A percentile compares a stretch with the other conserved stretches of the same genome.
These are phyloP conservation scores for Hippolais icterina DNA, from an alignment of 2,113 vertebrate species.

Conservation along the genomic window DNA sequence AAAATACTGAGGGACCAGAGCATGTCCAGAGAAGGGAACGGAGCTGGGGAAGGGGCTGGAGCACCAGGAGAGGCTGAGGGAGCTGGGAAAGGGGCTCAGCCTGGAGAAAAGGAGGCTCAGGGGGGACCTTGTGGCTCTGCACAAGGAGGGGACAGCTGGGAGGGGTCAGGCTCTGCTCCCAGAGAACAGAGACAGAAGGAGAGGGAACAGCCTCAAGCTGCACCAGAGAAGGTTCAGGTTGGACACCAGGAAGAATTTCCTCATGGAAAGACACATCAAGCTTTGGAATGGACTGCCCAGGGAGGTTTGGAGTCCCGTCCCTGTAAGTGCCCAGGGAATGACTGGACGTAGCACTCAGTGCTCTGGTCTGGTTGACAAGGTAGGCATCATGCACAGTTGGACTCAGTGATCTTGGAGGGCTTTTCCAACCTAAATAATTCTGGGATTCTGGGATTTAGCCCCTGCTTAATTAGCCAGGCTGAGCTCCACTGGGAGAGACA, in stretches of 20 bases:
- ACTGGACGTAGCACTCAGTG: accelerated
- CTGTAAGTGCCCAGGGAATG: not conserved
- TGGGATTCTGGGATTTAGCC: not conserved
- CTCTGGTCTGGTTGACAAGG: not conserved
- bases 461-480: not conserved
- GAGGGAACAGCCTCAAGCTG: not conserved
- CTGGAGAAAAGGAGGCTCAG: not conserved
- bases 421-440: not conserved
- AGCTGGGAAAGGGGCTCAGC: not conserved
- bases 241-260: not conserved
- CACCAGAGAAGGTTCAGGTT: accelerated
- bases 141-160: not conserved
- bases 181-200: not conserved
- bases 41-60: not conserved
- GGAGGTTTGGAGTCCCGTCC: not conserved
- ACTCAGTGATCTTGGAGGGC: not conserved
- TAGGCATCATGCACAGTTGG: accelerated
- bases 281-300: not conserved
- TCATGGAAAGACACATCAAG: not conserved
- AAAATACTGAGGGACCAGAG: not conserved
- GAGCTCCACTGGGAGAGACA: not conserved
- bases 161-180: not conserved
- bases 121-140: not conserved
- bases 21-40: accelerated
- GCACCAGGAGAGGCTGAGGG: not conserved